Base-by-base conservation (phyloP, 35 echinoderm and acorn worm species). In the Holothuria glaberrima region DNA sequence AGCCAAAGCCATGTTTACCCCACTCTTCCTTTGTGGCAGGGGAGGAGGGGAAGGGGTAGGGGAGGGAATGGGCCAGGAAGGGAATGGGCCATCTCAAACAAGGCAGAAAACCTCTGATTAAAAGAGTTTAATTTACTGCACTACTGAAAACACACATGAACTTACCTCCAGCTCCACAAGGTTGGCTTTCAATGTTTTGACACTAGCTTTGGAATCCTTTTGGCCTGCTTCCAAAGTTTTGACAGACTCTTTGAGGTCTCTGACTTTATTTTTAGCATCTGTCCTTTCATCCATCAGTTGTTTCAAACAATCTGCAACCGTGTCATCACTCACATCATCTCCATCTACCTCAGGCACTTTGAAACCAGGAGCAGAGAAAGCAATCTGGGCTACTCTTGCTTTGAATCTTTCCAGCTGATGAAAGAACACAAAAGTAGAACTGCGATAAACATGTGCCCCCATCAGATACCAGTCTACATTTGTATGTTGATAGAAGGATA, bases 281-380 rank as follows among this genome's bases (percentile, higher is more conserved):
- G 86, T 92, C 34, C 95, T 76, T 30, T 98, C 95, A 16, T 92
- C 90, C 6, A 98, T 92, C 25, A 98, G 81, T 36, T 92, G 75
- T 33, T 87, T 94, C 67, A 98, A 80, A 22, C 82, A 92, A 59
- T 98, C 93, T 24, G 92, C 90, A 29, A 98, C 75, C 26, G 50
- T 61, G 59, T 98, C 96, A 30, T 98, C 96, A 22, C 69, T 89
- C 48, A 94, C 74, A 4, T 78, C 85, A 4, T 83, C 75, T 45
- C 50, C 22, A 62, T 86, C 73, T 20, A 88, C 86, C 16, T 98
- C 96, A 10, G 96, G 96, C 4, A 94, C 91, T 24, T 91, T 94
- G 88, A 94, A 94, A 9, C 96, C 96, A 5, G 96, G 96, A 75
- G 93, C 90, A 58, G 92, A 98, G 88, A 98, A 94, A 2, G 96